phyloP scores from a whole-genome alignment of 2,888 invertebrate genomes.

The Erpobdella octoculata region DNA sequence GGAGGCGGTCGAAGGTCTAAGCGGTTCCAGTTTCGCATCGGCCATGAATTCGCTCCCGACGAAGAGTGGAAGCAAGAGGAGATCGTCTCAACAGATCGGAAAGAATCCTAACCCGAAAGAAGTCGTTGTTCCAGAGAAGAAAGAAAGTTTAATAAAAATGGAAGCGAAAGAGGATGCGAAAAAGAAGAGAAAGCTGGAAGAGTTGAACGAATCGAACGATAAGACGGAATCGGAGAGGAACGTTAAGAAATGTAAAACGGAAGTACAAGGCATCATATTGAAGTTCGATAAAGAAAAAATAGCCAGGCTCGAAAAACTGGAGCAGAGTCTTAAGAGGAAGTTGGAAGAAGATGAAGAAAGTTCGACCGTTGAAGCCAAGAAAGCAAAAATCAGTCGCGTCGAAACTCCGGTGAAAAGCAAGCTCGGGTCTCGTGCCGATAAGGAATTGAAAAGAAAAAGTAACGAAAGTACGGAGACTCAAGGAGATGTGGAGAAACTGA shows the following conservation, averaged over 20 bases:
- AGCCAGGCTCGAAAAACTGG: neutral
- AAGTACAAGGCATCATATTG: no score
- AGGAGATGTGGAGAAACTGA: no score
- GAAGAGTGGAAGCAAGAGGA: no score
- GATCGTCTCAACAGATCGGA: no score
- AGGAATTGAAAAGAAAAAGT: no score
- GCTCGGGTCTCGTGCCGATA: no score
- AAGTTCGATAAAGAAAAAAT: neutral
- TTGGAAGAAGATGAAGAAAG: no score
- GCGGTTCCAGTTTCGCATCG: neutral
- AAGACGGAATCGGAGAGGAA: neutral
- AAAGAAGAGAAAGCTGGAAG: neutral
- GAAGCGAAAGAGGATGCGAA: neutral
- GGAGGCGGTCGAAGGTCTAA: neutral
- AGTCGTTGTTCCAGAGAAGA: neutral
- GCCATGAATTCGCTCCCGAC: neutral
- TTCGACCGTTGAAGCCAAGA: no score
- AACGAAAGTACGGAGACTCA: no score
- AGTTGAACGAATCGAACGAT: neutral
- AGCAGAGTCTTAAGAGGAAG: constrained; percentile 4
- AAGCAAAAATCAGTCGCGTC: no score
- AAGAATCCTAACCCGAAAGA: neutral
- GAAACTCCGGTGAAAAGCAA: no score
- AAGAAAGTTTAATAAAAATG: no score
- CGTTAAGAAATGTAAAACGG: neutral